A percentile compares a stretch with the other conserved stretches of the same genome.
Conservation (phyloP, 2,888 invertebrate genomes). For the Marasmarcha lunaedactyla region DNA sequence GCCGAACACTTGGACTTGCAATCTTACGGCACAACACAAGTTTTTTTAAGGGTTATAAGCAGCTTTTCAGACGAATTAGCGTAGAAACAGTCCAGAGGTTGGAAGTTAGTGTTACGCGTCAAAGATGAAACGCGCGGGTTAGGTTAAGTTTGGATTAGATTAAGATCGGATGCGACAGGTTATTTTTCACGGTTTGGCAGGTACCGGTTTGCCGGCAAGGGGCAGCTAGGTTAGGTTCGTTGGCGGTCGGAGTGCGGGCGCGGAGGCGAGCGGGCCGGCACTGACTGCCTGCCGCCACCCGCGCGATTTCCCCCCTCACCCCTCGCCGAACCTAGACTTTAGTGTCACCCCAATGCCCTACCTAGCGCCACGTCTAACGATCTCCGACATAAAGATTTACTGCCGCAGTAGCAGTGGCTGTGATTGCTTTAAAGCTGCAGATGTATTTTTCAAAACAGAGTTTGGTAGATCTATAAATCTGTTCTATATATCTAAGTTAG, state of each 20-base stretch:
- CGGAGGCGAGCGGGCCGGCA: conserved; percentile 63
- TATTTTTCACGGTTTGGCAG: conserved; percentile 9
- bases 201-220: conserved; percentile 13
- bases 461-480: too few relatives aligned
- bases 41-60: not conserved
- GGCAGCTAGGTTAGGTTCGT: conserved; percentile 32
- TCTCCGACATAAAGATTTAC: conserved; percentile 10
- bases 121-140: not conserved
- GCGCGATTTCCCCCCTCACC: conserved; percentile 23
- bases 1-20: conserved; percentile 23
- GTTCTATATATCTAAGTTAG: too few relatives aligned
- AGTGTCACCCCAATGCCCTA: not conserved
- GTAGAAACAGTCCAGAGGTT: not conserved
- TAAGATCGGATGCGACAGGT: conserved; percentile 1
- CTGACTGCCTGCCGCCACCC: conserved; percentile 46
- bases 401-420: conserved; percentile 5
- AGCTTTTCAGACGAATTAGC: not conserved
- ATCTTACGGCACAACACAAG: conserved; percentile 23
- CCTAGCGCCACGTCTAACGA: not conserved
- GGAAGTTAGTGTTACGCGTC: not conserved
- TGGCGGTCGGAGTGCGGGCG: conserved; percentile 55
- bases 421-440: too few relatives aligned
- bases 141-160: not conserved
- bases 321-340: not conserved
- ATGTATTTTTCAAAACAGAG: too few relatives aligned